Conservation (phyloP, 2,888 invertebrate genomes). For the Cenopis cana region DNA sequence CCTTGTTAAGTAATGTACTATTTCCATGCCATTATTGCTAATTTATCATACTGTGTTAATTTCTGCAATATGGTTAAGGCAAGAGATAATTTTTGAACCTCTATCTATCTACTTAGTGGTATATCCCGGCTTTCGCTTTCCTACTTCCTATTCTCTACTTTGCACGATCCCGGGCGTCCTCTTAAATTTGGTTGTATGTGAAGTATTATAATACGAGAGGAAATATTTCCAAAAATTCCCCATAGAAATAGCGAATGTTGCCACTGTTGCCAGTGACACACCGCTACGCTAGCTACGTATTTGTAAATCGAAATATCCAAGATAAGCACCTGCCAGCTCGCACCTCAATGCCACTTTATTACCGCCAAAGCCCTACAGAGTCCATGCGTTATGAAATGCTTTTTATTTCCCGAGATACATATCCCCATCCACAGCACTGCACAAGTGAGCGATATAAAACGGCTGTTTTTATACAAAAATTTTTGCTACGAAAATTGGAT, state of each 20-base stretch:
- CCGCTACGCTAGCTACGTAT: background rate
- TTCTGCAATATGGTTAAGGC: too few relatives aligned
- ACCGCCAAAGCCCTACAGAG: conserved; percentile 34
- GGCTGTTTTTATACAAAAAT: conserved; percentile 18
- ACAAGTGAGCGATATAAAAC: conserved; percentile 21
- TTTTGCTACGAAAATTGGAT: conserved; percentile 30
- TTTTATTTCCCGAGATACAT: conserved; percentile 33
- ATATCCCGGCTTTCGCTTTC: too few relatives aligned
- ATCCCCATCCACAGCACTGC: conserved; percentile 19
- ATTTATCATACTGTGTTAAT: too few relatives aligned
- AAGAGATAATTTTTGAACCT: too few relatives aligned
- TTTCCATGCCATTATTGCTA: too few relatives aligned
- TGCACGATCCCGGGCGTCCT: too few relatives aligned
- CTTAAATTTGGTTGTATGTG: too few relatives aligned
- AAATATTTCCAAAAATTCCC: background rate
- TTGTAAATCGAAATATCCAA: background rate
- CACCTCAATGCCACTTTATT: conserved; percentile 36
- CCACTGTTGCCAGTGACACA: background rate
- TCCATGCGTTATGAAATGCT: conserved; percentile 40
- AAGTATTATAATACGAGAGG: too few relatives aligned
- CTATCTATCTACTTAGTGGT: too few relatives aligned
- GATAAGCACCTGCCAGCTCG: conserved; percentile 25
- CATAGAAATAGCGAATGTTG: background rate
- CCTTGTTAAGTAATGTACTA: too few relatives aligned
- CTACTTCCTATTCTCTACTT: too few relatives aligned